These are phyloP conservation scores for Atopsyche davidsoni DNA, from an alignment of 1,140 invertebrate genomes.

Conservation along the genomic window DNA sequence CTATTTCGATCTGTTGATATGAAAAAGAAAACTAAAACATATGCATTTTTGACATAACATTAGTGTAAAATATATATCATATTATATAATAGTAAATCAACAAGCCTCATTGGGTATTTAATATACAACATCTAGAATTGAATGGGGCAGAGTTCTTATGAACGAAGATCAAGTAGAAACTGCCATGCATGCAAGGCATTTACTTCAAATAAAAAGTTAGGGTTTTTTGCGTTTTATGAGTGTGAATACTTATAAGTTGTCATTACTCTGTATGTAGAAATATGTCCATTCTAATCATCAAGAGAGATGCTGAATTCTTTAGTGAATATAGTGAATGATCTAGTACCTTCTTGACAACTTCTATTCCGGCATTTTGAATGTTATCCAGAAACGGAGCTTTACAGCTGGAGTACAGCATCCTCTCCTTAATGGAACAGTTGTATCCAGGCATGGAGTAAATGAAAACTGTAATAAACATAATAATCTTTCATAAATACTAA, in stretches of 20 bases:
- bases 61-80: too few species aligned
- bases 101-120: too few species aligned
- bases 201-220: too few species aligned
- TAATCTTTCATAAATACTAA: constrained; percentile 1
- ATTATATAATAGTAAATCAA: too few species aligned
- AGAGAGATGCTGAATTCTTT: too few species aligned
- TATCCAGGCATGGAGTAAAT: constrained; percentile 98
- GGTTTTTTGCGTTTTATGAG: too few species aligned
- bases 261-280: too few species aligned
- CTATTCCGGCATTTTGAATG: constrained; percentile 71
- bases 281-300: too few species aligned
- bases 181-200: too few species aligned
- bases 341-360: constrained; percentile 75
- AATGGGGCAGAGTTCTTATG: background rate
- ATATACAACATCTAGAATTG: constrained; percentile 1
- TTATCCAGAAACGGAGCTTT: constrained; percentile 81
- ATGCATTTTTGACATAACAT: constrained; percentile 9
- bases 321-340: constrained; percentile 5
- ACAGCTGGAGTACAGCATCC: constrained; percentile 97
- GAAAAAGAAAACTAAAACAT: constrained; percentile 16
- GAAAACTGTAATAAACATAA: constrained; percentile 70
- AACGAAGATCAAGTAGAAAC: too few species aligned
- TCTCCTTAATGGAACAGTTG: constrained; percentile 87
- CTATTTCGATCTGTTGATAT: constrained; percentile 79
- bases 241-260: too few species aligned